These are phyloP conservation scores for Drosophila kanapiae DNA, from an alignment of 1,140 invertebrate species.

Conservation along the genomic window DNA sequence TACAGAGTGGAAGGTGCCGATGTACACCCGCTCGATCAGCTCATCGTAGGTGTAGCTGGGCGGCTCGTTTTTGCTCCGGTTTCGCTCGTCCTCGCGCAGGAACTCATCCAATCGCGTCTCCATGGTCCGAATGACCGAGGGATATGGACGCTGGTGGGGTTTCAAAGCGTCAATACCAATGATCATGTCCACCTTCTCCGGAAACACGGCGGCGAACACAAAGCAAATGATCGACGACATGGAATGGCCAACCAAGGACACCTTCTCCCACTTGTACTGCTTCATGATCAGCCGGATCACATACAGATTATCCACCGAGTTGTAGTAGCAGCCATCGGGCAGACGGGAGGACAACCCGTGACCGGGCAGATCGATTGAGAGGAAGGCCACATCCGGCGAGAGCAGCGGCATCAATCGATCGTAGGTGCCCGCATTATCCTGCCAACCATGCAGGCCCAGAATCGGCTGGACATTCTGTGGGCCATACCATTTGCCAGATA, in stretches of 20 bases:
- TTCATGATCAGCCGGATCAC: conserved; percentile 88
- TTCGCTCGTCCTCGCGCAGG: conserved; percentile 85
- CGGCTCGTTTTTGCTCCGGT: conserved; percentile 85
- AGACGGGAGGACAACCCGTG: conserved; percentile 90
- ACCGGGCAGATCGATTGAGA: conserved; percentile 90
- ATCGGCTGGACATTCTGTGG: conserved; percentile 88
- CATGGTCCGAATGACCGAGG: conserved; percentile 67
- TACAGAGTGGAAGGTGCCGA: conserved; percentile 86
- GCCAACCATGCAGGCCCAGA: conserved; percentile 91
- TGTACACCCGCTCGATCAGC: conserved; percentile 86
- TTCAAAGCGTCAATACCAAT: conserved; percentile 89
- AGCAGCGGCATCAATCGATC: conserved; percentile 89
- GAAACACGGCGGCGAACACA: conserved; percentile 87
- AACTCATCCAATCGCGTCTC: conserved; percentile 86
- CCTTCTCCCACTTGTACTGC: conserved; percentile 90
- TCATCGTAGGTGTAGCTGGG: conserved; percentile 88
- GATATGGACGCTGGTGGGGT: conserved; percentile 85
- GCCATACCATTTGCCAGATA: conserved; percentile 91
- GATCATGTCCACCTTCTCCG: conserved; percentile 88
- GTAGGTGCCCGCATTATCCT: conserved; percentile 91
- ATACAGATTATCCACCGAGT: conserved; percentile 87
- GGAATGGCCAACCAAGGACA: conserved; percentile 89
- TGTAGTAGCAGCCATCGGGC: conserved; percentile 88
- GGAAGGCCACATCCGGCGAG: conserved; percentile 87
- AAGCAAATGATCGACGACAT: conserved; percentile 88